Percentiles rank a stretch among this genome's conserved stretches.
phyloP scores from a whole-genome alignment of 2,113 vertebrate species.

The Thermophis baileyi region DNA sequence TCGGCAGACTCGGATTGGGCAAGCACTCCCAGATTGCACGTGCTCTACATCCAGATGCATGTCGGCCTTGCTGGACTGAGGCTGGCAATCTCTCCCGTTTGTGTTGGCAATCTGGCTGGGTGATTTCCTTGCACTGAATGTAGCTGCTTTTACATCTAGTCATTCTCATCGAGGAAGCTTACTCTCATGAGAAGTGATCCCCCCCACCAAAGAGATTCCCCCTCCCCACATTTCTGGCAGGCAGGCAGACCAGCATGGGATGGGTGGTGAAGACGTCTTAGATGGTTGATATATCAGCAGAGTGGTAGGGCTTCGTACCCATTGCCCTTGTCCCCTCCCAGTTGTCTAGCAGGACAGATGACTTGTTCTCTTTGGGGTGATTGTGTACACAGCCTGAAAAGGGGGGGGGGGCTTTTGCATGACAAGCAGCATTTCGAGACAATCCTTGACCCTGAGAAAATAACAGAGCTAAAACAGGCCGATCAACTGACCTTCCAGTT shows the following conservation, averaged over 20 bases:
- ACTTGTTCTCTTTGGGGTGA: slow-evolving; percentile 7
- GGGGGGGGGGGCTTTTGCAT: not conserved
- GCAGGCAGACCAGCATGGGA: not conserved
- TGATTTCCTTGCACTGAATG: slow-evolving; percentile 50
- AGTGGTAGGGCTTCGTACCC: not conserved
- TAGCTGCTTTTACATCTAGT: slow-evolving; percentile 44
- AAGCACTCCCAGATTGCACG: not conserved
- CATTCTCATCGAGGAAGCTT: slow-evolving; percentile 33
- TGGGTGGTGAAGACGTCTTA: not conserved
- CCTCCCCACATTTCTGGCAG: not conserved
- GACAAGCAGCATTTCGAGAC: not conserved
- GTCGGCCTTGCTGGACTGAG: slow-evolving; percentile 42
- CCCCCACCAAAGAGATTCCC: not conserved
- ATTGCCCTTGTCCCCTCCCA: fast-evolving
- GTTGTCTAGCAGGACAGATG: not conserved
- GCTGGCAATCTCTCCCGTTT: slow-evolving; percentile 35
- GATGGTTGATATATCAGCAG: not conserved
- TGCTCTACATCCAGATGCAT: not conserved
- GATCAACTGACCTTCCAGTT: not conserved
- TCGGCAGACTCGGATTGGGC: slow-evolving; percentile 52
- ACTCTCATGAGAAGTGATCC: slow-evolving; percentile 23
- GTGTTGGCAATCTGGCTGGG: slow-evolving; percentile 26
- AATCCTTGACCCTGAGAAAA: slow-evolving; percentile 16
- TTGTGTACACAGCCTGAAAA: not conserved
- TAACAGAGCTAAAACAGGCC: not conserved